Evolutionary conservation across 2,113 vertebrate species (phyloP).

Genomic region (Centrocercus urophasianus): DNA sequence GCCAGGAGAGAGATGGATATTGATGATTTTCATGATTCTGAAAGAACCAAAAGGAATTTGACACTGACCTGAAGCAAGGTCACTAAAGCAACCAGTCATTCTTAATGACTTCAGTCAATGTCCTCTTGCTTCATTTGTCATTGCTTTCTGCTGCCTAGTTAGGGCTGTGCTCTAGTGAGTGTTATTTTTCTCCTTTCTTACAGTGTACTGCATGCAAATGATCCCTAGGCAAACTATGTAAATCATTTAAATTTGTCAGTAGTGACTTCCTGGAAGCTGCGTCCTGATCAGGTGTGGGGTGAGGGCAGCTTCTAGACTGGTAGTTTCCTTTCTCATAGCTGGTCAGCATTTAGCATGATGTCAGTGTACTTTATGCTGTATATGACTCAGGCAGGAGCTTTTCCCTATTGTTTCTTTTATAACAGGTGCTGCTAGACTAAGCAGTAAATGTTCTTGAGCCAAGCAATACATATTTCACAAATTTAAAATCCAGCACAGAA

Average conservation of each 20-base stretch:
- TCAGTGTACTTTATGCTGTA: not conserved
- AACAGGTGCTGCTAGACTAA: not conserved
- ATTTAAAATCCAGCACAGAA: not conserved
- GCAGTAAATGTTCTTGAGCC: not conserved
- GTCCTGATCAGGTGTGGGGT: not conserved
- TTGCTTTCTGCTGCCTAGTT: not conserved
- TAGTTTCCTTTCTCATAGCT: not conserved
- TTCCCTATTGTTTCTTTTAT: not conserved
- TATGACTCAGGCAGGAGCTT: not conserved
- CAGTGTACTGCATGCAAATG: not conserved
- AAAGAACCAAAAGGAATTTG: conserved; percentile 14
- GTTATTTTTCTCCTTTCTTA: not conserved
- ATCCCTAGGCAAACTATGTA: not conserved
- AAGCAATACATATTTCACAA: not conserved
- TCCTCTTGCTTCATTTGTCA: not conserved
- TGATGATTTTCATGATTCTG: conserved; percentile 26
- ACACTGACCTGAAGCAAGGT: not conserved
- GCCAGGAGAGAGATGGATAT: conserved; percentile 15
- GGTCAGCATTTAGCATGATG: not conserved
- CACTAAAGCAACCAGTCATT: not conserved
- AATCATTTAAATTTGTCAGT: not conserved
- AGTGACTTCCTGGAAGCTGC: conserved; percentile 1
- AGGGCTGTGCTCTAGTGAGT: not conserved
- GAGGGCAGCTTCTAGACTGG: not conserved
- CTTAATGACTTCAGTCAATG: not conserved